Base-by-base conservation (phyloP, 1,140 invertebrate species). In the Atta colombica region DNA sequence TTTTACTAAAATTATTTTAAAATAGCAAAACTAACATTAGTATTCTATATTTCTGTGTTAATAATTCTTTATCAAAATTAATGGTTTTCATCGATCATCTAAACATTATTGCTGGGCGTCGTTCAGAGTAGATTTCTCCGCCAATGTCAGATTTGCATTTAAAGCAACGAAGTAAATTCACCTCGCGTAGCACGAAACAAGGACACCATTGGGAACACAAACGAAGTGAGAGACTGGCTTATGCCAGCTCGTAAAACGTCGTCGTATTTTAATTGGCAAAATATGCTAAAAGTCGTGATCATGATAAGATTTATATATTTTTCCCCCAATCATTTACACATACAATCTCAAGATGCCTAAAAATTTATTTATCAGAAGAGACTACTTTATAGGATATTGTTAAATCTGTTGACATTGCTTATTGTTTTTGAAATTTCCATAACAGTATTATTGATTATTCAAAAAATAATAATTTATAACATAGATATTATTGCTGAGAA, bases 211-310 rank as follows among this genome's bases (percentile, higher is more conserved):
- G 89, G 92, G 92, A 87, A 82, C 58, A 66, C 45, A 68, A 86
- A 81, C 78, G 88, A 89, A 89, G 85, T 88, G 77, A 58, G 69
- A 86, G 71, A 91, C 75, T 77, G 77, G 39, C 85, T 87, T 88
- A 88, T 71, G 89, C 86, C n/a, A 82, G 77, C 87, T 91, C 90
- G 82, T 89, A 92, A 91, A 91, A 90, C 82, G 86, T 87, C 66
- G 86, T 61, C 58, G 86, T 86, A 88, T 87, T 93, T 93, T 93
- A 94, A 94, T 94, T 92, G 93, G 85, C 71, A 65, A 90, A 94
- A 93, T 94, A 94, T 94, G 93, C 90, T 92, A 90, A 93, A 63
- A 89, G 89, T 86, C 85, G 71, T 71, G 91, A 92, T 93, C 89
- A 84, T 77, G 88, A 66, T 71, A 87, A 93, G 92, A 92, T 92